These are phyloP conservation scores for Drosophila algonquin DNA, from an alignment of 2,888 invertebrate genomes.

Conservation along the genomic window DNA sequence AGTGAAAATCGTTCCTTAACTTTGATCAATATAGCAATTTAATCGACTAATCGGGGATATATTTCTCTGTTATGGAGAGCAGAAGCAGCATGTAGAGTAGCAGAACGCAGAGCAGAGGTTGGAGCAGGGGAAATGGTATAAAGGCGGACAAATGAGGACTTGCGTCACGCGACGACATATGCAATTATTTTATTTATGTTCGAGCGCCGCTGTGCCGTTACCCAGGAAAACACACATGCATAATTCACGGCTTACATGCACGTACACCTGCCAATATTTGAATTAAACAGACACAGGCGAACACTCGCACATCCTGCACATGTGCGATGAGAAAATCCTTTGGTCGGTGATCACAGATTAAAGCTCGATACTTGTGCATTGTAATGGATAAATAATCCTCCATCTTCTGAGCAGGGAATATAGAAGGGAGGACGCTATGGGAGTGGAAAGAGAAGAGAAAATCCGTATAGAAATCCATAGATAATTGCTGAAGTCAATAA, in stretches of 20 bases:
- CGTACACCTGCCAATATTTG: slow-evolving; percentile 60
- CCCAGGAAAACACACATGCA: slow-evolving; percentile 24
- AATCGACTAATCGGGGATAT: neutral
- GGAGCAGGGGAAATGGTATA: neutral
- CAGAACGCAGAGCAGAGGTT: neutral
- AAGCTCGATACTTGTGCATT: neutral
- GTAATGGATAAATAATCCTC: neutral
- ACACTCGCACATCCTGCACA: slow-evolving; percentile 6
- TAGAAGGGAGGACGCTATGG: too few species aligned
- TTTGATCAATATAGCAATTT: neutral
- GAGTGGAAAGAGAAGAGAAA: neutral
- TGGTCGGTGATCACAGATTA: slow-evolving; percentile 16
- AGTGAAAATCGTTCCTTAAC: neutral
- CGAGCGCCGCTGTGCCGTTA: slow-evolving; percentile 12
- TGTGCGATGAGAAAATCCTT: slow-evolving; percentile 17
- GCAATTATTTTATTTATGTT: slow-evolving; percentile 43
- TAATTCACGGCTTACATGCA: slow-evolving; percentile 53
- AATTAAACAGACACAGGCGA: slow-evolving; percentile 39
- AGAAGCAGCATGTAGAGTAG: too few species aligned
- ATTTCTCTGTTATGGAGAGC: neutral
- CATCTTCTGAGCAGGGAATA: too few species aligned
- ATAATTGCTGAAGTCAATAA: too few species aligned
- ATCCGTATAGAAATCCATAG: too few species aligned
- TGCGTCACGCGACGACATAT: slow-evolving; percentile 35
- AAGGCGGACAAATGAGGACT: slow-evolving; percentile 3